Percentiles rank a stretch among this genome's conserved stretches.
Conservation (phyloP, 1,140 invertebrate species). For the Branchinecta lynchi region DNA sequence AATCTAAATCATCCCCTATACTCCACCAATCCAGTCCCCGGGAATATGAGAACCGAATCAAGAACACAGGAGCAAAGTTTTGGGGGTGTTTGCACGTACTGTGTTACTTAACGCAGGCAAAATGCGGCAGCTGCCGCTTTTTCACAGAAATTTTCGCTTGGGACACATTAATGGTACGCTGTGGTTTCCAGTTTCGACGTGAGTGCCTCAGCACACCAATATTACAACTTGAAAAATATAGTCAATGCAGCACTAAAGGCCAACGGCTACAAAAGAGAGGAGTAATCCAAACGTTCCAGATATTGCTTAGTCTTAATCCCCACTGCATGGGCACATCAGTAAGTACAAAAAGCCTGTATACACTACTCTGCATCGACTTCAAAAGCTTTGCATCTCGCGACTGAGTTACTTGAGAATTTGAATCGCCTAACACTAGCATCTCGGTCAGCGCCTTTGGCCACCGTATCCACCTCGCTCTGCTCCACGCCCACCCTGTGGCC, state of each 20-base stretch:
- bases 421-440: not conserved
- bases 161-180: no score
- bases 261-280: not conserved
- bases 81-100: no score
- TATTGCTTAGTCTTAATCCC: no score
- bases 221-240: not conserved
- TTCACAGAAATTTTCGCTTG: no score
- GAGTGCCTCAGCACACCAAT: not conserved
- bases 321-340: no score
- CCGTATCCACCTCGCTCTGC: not conserved
- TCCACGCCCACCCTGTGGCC: not conserved
- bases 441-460: not conserved
- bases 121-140: no score
- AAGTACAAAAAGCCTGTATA: not conserved
- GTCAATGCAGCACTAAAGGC: not conserved
- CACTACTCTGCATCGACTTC: not conserved
- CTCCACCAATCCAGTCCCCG: no score
- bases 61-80: no score
- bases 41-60: no score
- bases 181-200: not conserved
- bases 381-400: not conserved
- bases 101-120: no score
- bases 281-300: not conserved
- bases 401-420: constrained; percentile 5
- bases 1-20: no score